Base-by-base conservation (phyloP, 2,797 vertebrate genomes). In the Sylvilagus floridanus region DNA sequence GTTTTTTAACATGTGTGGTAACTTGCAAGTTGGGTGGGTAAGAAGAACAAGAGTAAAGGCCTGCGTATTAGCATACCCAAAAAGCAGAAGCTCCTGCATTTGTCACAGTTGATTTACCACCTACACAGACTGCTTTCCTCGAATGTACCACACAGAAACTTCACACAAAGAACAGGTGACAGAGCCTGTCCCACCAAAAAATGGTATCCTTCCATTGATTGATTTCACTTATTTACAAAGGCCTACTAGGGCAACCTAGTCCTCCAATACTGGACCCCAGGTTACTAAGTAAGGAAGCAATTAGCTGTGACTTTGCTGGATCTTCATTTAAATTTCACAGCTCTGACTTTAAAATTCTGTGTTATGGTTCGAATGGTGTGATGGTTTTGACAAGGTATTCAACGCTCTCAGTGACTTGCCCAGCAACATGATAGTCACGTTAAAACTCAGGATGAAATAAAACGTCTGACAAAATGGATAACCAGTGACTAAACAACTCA, bases 401-500 rank as follows among this genome's bases (percentile, higher is more conserved):
- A 50, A 88, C 93, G 95, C n/a, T 84, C 88, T 62, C 47, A 88
- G 85, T 57, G 63, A 76, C 92, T 88, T 68, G 76, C 76, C 92
- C 71, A 85, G 93, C 8, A 79, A 89, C 65, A 22, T 75, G 89
- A 95, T 62, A 90, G 95, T 96, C 96, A 96, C 71, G 92, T 96
- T 90, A 94, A 97, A 93, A 63, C 88, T 88, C 68, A 71, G 75
- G 81, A 94, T 91, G 69, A 96, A 96, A 96, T 94, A 96, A 77
- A 79, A 87, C 26, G 71, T 88, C 90, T 96, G 77, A 88, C 95
- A 98, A 96, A 97, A 97, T 14, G 54, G 90, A 95, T 92, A 96
- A 93, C 28, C 73, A 84, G 66, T 96, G 96, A 90, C 91, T 96
- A 82, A 71, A 93, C 77, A 86, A 93, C 95, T 97, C 95, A 92